These are phyloP conservation scores for Oncopeltus fasciatus DNA, from an alignment of 1,140 invertebrate genomes.

Conservation along the genomic window DNA sequence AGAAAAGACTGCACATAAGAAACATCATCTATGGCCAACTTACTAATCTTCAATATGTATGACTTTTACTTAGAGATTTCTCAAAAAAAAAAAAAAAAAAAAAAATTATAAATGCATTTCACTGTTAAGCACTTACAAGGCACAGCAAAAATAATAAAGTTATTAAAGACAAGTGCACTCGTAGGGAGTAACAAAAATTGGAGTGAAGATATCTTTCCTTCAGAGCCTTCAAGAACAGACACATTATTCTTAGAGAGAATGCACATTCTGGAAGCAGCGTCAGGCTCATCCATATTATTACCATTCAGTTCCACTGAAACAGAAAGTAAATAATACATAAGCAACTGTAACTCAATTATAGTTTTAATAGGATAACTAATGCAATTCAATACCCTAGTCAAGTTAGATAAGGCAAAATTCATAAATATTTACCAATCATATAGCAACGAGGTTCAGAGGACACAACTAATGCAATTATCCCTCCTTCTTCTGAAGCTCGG, in stretches of 20 bases:
- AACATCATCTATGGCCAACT: too few species aligned
- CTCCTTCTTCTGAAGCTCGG: conserved; percentile 1
- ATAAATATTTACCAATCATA: not conserved
- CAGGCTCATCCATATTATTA: not conserved
- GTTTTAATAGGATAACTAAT: not conserved
- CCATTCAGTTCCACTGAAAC: conserved; percentile 7
- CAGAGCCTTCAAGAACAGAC: conserved; percentile 4
- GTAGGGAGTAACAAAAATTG: conserved; percentile 8
- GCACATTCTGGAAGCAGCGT: not conserved
- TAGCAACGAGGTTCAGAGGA: not conserved
- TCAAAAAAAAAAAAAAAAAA: not conserved
- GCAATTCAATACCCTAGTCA: not conserved
- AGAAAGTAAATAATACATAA: not conserved
- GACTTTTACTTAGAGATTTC: not conserved
- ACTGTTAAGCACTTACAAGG: conserved; percentile 10
- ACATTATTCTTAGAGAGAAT: conserved; percentile 5
- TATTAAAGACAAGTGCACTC: conserved; percentile 13
- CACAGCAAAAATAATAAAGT: conserved; percentile 8
- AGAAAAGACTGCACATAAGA: too few species aligned
- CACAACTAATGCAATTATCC: not conserved
- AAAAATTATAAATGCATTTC: not conserved
- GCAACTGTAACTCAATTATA: not conserved
- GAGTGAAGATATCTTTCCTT: conserved; percentile 10
- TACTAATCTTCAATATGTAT: too few species aligned
- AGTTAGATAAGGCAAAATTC: not conserved